Evolutionary conservation across 2,113 vertebrate genomes (phyloP).

Genomic region (Puma concolor): DNA sequence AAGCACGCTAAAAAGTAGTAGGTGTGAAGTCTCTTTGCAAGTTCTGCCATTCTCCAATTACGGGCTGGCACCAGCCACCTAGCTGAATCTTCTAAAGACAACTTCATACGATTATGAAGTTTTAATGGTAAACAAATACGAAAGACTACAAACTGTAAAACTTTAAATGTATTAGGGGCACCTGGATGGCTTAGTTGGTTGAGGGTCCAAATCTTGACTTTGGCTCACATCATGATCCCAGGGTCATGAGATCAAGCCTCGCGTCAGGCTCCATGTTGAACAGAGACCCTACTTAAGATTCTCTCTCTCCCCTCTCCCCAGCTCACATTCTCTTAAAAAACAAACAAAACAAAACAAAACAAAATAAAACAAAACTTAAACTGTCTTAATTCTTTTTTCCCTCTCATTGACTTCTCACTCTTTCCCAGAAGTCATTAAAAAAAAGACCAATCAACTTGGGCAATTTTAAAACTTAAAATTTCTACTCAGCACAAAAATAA

Average conservation of each 20-base stretch:
- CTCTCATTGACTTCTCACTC: background rate
- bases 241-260: too few species aligned
- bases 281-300: too few species aligned
- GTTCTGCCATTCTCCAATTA: background rate
- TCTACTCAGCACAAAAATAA: background rate
- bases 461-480: background rate
- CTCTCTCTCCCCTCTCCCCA: too few species aligned
- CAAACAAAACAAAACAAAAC: too few species aligned
- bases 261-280: too few species aligned
- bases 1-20: background rate
- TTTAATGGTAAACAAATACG: background rate
- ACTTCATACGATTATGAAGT: background rate
- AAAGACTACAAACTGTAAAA: background rate
- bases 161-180: too few species aligned
- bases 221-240: too few species aligned
- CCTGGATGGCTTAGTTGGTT: too few species aligned
- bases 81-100: background rate
- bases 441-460: background rate
- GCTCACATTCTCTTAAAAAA: too few species aligned
- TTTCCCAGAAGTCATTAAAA: background rate
- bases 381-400: background rate
- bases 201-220: too few species aligned
- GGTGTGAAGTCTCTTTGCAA: background rate
- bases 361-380: background rate
- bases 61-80: too few species aligned